Evolutionary conservation across 1,140 invertebrate genomes (phyloP).

Genomic region (Drosophila pseudoobscura): DNA sequence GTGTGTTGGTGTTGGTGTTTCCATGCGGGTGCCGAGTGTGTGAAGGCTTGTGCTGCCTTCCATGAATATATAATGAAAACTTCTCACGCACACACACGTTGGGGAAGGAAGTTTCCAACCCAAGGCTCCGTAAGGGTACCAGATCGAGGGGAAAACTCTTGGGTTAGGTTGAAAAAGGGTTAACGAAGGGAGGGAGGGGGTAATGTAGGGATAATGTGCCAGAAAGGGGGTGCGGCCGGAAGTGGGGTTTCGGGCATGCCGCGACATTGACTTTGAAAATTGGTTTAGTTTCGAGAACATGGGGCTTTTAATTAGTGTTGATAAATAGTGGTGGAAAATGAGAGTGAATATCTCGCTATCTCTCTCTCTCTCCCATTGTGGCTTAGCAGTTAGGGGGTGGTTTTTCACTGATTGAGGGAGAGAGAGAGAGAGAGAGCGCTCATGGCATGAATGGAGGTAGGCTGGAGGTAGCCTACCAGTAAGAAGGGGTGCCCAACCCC

Average conservation of each 20-base stretch:
- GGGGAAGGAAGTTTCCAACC: conserved; percentile 15
- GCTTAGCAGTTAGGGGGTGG: too few relatives aligned
- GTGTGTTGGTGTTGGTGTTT: conserved; percentile 5
- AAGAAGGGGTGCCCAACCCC: not conserved
- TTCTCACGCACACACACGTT: conserved; percentile 56
- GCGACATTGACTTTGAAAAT: conserved; percentile 76
- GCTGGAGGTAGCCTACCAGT: not conserved
- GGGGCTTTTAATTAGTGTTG: conserved; percentile 35
- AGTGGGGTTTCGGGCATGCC: conserved; percentile 18
- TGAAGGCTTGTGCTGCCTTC: conserved; percentile 18
- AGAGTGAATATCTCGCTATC: not conserved
- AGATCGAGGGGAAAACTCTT: conserved; percentile 18
- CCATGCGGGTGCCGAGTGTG: conserved; percentile 3
- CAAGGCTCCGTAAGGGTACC: not conserved
- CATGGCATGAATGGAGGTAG: too few relatives aligned
- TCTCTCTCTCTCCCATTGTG: too few relatives aligned
- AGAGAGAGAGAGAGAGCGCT: too few relatives aligned
- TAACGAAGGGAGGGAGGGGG: not conserved
- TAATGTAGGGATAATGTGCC: not conserved
- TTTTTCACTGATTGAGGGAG: too few relatives aligned
- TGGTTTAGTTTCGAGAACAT: conserved; percentile 41
- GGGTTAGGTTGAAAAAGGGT: conserved; percentile 25
- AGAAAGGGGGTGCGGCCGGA: conserved; percentile 14
- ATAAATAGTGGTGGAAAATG: conserved; percentile 1
- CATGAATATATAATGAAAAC: conserved; percentile 71